Conservation (phyloP, 2,797 vertebrate species). For the Urosaurus nigricauda region DNA sequence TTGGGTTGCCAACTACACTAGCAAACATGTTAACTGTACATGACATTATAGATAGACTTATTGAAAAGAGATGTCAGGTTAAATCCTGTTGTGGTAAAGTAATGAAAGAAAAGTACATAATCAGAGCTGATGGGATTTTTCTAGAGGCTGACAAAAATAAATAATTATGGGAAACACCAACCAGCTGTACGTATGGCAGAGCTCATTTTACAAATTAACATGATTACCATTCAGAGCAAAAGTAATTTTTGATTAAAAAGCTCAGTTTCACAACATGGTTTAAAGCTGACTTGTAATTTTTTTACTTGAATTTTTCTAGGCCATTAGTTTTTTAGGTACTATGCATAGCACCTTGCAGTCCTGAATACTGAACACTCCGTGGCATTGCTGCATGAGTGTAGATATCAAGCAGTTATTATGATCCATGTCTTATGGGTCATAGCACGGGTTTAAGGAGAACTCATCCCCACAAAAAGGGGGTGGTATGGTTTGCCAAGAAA, state of each 20-base stretch:
- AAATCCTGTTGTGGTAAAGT: conserved; percentile 2
- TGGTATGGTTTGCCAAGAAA: background rate
- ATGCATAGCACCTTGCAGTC: background rate
- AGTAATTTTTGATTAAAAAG: accelerated
- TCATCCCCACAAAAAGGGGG: background rate
- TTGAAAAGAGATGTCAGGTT: conserved; percentile 8
- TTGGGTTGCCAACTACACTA: accelerated
- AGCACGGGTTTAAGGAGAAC: no score
- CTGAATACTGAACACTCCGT: background rate
- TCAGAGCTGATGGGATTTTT: background rate
- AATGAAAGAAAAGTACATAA: conserved; percentile 32
- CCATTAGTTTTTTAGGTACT: background rate
- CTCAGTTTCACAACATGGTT: conserved; percentile 7
- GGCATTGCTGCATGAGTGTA: background rate
- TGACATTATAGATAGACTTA: accelerated
- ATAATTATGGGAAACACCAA: conserved; percentile 33
- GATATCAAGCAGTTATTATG: background rate
- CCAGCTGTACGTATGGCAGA: background rate
- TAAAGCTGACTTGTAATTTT: background rate
- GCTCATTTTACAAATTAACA: conserved; percentile 27
- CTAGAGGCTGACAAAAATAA: conserved; percentile 28
- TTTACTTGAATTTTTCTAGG: background rate
- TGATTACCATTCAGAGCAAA: background rate
- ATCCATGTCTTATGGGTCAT: background rate
- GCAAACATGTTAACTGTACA: background rate